These are phyloP conservation scores for Gulo gulo DNA, from an alignment of 2,113 vertebrate species.

Conservation along the genomic window DNA sequence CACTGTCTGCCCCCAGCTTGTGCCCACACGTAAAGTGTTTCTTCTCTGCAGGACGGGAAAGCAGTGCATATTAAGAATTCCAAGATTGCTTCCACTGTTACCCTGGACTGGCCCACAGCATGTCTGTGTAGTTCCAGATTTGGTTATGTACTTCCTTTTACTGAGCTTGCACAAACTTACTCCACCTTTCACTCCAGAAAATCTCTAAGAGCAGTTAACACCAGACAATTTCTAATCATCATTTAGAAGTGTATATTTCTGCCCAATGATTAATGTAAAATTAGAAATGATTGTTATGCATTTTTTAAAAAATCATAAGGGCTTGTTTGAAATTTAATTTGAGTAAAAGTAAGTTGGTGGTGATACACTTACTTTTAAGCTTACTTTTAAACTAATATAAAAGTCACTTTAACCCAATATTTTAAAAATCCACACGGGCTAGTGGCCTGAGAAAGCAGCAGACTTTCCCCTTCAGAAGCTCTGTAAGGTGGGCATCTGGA, in stretches of 20 bases:
- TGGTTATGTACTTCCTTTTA: background rate
- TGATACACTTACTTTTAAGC: background rate
- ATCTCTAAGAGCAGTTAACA: background rate
- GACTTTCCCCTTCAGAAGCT: background rate
- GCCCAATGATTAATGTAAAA: background rate
- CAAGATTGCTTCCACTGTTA: background rate
- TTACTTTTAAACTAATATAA: too few species aligned
- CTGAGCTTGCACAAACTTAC: background rate
- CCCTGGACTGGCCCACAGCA: too few species aligned
- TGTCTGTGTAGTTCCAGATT: background rate
- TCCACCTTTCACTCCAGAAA: background rate
- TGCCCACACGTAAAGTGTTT: fast-evolving
- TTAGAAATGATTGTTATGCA: background rate
- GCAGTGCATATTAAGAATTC: background rate
- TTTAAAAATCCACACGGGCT: background rate
- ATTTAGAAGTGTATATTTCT: background rate
- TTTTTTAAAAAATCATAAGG: background rate
- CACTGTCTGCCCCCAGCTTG: background rate
- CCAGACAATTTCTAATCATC: background rate
- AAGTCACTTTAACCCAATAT: background rate
- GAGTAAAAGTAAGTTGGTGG: background rate
- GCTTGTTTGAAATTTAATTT: background rate
- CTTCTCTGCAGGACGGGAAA: background rate
- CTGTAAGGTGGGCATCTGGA: fast-evolving
- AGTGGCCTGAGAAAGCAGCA: background rate